phyloP scores from a whole-genome alignment of 2,888 invertebrate species.

The Adelphocoris suturalis region DNA sequence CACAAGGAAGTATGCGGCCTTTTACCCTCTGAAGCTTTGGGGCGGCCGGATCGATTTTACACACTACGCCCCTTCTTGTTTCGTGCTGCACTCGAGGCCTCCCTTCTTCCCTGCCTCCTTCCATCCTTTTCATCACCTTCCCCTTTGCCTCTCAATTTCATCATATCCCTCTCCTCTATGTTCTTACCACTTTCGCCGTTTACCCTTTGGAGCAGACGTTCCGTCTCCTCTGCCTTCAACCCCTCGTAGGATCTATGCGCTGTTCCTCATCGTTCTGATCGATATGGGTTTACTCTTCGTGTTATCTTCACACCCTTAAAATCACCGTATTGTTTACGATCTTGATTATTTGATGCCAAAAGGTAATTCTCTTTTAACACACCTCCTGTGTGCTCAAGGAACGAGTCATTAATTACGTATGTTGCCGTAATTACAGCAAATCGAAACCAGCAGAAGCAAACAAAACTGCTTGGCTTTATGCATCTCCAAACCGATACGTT shows the following conservation, averaged over 20 bases:
- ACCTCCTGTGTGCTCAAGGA: neutral
- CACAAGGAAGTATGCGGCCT: conserved; percentile 46
- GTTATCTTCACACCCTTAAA: conserved; percentile 57
- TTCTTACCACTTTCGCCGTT: conserved; percentile 38
- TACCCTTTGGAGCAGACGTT: conserved; percentile 49
- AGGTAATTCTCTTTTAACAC: neutral
- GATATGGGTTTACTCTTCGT: conserved; percentile 22
- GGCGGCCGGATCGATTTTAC: conserved; percentile 49
- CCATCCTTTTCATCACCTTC: conserved; percentile 37
- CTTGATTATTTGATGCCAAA: conserved; percentile 1
- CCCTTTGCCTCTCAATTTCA: conserved; percentile 43
- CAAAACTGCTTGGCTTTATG: too few species aligned
- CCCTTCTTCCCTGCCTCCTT: neutral
- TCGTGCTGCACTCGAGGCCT: conserved; percentile 34
- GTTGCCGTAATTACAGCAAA: neutral
- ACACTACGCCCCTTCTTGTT: conserved; percentile 43
- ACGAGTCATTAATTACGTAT: neutral
- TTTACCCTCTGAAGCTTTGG: conserved; percentile 43
- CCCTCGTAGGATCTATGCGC: neutral
- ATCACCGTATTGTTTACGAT: conserved; percentile 33
- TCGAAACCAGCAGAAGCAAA: too few species aligned
- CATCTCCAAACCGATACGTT: too few species aligned
- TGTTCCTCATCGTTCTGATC: conserved; percentile 2
- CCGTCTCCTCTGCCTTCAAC: conserved; percentile 33
- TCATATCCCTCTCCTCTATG: neutral